A percentile compares a stretch with the other conserved stretches of the same genome.
phyloP scores from a whole-genome alignment of 1,140 invertebrate genomes.

The Drosophila sucinea region DNA sequence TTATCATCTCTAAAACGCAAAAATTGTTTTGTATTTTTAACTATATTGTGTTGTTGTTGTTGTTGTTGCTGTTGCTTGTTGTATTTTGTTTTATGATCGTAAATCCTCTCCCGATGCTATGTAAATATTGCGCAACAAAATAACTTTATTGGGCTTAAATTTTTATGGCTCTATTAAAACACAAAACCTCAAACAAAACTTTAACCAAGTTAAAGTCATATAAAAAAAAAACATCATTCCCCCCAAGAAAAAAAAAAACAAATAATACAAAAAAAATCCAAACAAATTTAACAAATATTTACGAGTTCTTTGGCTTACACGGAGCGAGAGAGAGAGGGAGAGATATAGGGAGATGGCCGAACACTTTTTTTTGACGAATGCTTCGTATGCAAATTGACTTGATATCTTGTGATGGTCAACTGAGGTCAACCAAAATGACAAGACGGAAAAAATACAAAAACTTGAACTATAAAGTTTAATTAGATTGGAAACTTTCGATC shows the following conservation, averaged over 20 bases:
- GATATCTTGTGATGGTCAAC: slow-evolving; percentile 44
- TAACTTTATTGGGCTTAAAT: slow-evolving; percentile 65
- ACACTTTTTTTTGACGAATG: slow-evolving; percentile 9
- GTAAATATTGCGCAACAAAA: slow-evolving; percentile 75
- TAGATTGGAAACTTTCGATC: slow-evolving; percentile 38
- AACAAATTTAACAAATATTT: slow-evolving; percentile 42
- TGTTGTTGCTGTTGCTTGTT: slow-evolving; percentile 4
- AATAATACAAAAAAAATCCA: neutral
- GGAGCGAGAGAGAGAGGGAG: neutral
- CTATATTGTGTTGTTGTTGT: neutral
- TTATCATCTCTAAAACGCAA: neutral
- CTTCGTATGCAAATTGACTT: slow-evolving; percentile 16
- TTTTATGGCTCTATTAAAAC: slow-evolving; percentile 71
- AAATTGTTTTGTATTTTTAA: neutral
- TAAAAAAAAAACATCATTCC: slow-evolving; percentile 22
- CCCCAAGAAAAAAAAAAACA: slow-evolving; percentile 16
- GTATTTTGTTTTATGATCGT: slow-evolving; percentile 51
- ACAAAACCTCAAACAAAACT: slow-evolving; percentile 20
- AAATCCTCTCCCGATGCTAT: slow-evolving; percentile 56
- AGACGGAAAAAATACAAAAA: slow-evolving; percentile 28
- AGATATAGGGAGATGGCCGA: neutral
- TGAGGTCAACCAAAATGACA: slow-evolving; percentile 33
- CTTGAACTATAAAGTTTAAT: slow-evolving; percentile 75
- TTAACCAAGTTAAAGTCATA: slow-evolving; percentile 22
- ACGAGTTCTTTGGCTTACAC: slow-evolving; percentile 49